Evolutionary conservation across 92 coral and sea anemone genomes (phyloP).

Genomic region (Umimayanthus kanabou): DNA sequence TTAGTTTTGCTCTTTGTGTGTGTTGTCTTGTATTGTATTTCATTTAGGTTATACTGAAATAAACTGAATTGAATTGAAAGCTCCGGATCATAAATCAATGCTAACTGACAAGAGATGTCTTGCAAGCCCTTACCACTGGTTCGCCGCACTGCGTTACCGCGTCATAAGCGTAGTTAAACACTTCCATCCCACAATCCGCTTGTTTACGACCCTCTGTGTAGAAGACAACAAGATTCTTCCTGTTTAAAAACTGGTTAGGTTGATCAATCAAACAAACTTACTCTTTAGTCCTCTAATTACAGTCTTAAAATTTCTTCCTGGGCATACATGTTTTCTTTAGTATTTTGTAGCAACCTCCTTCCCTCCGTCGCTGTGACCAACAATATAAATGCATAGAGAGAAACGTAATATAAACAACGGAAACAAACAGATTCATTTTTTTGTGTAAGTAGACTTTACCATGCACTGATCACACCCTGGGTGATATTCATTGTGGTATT

Average conservation of each 20-base stretch:
- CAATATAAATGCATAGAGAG: neutral
- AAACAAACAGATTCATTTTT: too few species aligned
- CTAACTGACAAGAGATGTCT: neutral
- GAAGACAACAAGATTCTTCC: neutral
- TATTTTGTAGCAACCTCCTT: neutral
- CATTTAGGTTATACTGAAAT: too few species aligned
- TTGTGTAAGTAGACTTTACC: neutral
- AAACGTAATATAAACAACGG: too few species aligned
- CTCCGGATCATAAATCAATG: too few species aligned
- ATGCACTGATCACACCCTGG: neutral
- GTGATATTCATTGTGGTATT: neutral
- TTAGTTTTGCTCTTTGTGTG: too few species aligned
- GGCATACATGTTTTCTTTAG: neutral
- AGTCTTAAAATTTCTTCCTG: neutral
- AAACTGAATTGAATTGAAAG: too few species aligned
- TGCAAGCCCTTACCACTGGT: slow-evolving; percentile 6
- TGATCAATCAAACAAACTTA: neutral
- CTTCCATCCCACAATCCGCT: slow-evolving; percentile 1
- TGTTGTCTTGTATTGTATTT: too few species aligned
- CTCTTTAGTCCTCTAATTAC: neutral
- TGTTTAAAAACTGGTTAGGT: neutral
- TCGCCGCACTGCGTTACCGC: slow-evolving; percentile 34
- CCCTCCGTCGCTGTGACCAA: neutral
- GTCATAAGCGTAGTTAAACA: slow-evolving; percentile 35
- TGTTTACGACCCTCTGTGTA: neutral